Evolutionary conservation across 2,797 vertebrate genomes (phyloP), one percentile per base, ranked within the genome.

Genomic region (Thaleichthys pacificus): DNA sequence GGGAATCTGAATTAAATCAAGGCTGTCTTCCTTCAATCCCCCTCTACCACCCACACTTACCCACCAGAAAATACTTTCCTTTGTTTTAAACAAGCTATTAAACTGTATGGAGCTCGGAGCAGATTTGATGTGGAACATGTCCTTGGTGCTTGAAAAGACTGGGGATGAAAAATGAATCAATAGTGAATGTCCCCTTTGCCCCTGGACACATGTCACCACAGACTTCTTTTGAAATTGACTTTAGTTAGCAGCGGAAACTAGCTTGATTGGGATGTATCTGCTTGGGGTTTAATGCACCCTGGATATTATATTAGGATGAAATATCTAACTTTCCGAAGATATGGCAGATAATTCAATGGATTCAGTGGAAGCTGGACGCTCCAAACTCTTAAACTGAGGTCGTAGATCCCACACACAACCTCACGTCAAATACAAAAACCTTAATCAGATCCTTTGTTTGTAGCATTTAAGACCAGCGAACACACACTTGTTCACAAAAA

Each of bases 121-220:
- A 83, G 86, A 90, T 90, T 88, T 90, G 80, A 92, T 90, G 85
- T 86, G 83, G 86, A 87, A 85, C 79, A 83, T 87, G 91, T 92
- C 92, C 90, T 92, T 92, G 91, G 84, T 89, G 79, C 81, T 89
- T 89, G 87, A 91, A 70, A 92, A 91, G 87, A 89, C 86, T 73
- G 69, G 78, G 79, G 88, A 89, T 91, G 81, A 89, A 90, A 90
- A 88, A 84, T 85, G 68, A 85, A 90, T 91, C 85, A 91, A 89
- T 88, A 80, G 80, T 57, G 56, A 84, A 85, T 85, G 78, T 78
- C 85, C 86, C 80, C 75, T 65, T 67, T 87, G 84, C 82, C 82
- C 82, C 68, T 62, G 81, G 80, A 77, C 75, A 85, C 81, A 82
- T 75, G 88, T 87, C 80, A 80, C 77, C 86, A 89, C 87, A 70